phyloP scores from a whole-genome alignment of 2,113 vertebrate genomes.

The Arvicanthis niloticus region DNA sequence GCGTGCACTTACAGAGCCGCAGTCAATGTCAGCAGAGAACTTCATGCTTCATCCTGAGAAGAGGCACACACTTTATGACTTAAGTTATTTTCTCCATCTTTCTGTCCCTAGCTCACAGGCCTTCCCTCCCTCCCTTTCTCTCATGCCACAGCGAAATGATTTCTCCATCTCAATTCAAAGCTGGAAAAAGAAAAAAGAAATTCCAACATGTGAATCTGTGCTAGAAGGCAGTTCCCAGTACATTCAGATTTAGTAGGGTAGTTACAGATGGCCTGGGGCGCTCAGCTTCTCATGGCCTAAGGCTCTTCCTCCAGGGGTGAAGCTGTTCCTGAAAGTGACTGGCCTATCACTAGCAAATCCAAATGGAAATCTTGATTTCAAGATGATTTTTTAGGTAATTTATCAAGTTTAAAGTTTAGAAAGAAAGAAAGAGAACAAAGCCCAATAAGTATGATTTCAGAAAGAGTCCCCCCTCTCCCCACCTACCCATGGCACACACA shows the following conservation, averaged over 20 bases:
- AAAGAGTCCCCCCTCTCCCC: not conserved
- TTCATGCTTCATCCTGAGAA: slow-evolving; percentile 18
- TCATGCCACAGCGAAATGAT: slow-evolving; percentile 81
- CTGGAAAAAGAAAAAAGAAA: not conserved
- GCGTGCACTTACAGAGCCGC: slow-evolving; percentile 61
- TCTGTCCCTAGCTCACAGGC: not conserved
- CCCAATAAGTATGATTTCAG: not conserved
- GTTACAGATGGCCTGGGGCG: slow-evolving; percentile 79
- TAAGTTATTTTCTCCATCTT: not conserved
- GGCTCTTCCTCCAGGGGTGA: slow-evolving; percentile 65
- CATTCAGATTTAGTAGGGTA: not conserved
- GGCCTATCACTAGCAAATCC: slow-evolving; percentile 34
- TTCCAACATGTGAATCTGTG: slow-evolving; percentile 36
- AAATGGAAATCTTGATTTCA: not conserved
- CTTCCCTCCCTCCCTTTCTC: not conserved
- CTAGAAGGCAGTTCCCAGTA: not conserved
- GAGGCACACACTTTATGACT: slow-evolving; percentile 44
- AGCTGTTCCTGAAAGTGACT: not conserved
- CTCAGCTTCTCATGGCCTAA: slow-evolving; percentile 81
- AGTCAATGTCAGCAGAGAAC: slow-evolving; percentile 54
- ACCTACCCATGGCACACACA: too few species aligned
- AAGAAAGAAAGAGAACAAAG: not conserved
- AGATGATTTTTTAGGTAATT: slow-evolving; percentile 46
- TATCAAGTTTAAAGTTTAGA: slow-evolving; percentile 21
- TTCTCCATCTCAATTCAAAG: slow-evolving; percentile 52